Percentiles rank a stretch among this genome's conserved stretches.
Evolutionary conservation across 1,140 invertebrate genomes (phyloP).

Genomic region (Eurosta solidaginis): DNA sequence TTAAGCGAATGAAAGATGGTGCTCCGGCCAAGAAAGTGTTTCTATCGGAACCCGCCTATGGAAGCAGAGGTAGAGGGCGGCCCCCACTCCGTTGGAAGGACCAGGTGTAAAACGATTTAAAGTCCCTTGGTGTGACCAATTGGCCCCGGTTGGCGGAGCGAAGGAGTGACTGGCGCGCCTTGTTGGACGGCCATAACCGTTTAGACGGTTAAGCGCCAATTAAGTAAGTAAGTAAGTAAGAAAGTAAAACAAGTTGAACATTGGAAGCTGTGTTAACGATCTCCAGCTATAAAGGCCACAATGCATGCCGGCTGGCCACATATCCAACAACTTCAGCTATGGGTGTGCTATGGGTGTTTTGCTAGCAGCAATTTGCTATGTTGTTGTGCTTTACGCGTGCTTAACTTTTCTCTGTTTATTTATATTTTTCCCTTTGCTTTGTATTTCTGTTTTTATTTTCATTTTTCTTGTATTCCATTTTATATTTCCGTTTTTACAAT

Average conservation of each 20-base stretch:
- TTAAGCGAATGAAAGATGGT: no score
- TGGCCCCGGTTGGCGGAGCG: no score
- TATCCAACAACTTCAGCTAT: neutral
- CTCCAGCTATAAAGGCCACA: constrained; percentile 6
- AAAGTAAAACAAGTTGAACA: neutral
- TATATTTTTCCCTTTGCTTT: neutral
- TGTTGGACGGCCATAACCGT: no score
- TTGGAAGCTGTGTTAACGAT: constrained; percentile 14
- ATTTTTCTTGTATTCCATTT: neutral
- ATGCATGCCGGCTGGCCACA: neutral
- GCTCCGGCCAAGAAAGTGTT: no score
- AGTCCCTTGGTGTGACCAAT: no score
- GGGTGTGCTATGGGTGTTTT: neutral
- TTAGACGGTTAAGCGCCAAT: no score
- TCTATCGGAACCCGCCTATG: no score
- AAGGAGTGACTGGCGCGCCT: no score
- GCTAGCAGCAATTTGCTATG: constrained; percentile 7
- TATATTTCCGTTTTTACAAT: neutral
- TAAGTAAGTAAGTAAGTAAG: neutral
- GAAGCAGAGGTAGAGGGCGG: no score
- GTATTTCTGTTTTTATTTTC: neutral
- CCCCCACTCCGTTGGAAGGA: no score
- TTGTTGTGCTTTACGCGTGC: neutral
- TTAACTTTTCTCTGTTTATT: neutral
- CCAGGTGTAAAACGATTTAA: no score